phyloP scores from a whole-genome alignment of 2,888 invertebrate genomes.

The Polylopha cassiicola region DNA sequence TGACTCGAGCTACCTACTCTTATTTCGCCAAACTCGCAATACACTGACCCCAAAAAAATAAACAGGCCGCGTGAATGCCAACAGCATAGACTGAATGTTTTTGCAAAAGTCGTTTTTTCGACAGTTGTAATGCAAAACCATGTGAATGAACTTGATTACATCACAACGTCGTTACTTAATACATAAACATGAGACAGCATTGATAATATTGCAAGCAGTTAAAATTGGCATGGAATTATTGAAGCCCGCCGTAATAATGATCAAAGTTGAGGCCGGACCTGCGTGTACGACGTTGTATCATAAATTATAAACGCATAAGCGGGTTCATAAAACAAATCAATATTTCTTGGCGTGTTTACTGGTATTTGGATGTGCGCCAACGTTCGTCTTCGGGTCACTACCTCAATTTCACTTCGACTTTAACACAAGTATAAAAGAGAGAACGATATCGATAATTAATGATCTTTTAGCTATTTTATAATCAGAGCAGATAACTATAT shows the following conservation, averaged over 20 bases:
- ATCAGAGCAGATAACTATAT: no score
- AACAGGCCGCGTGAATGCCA: no score
- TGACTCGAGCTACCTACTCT: no score
- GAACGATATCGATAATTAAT: no score
- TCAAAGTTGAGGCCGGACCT: slow-evolving; percentile 7
- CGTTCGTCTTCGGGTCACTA: slow-evolving; percentile 29
- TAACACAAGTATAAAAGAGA: slow-evolving; percentile 14
- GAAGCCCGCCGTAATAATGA: not conserved
- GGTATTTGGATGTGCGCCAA: slow-evolving; percentile 38
- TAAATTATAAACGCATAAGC: slow-evolving; percentile 16
- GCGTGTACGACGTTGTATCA: slow-evolving; percentile 1
- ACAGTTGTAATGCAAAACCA: no score
- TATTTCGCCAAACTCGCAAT: no score
- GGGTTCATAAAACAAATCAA: slow-evolving; percentile 24
- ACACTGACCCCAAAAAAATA: no score
- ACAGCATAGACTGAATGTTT: no score
- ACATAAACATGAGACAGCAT: no score
- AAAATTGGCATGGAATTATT: not conserved
- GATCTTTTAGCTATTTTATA: no score
- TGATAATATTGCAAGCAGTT: not conserved
- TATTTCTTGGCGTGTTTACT: slow-evolving; percentile 26
- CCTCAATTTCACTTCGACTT: slow-evolving; percentile 35
- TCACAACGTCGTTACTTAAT: slow-evolving; percentile 7
- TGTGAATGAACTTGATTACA: slow-evolving; percentile 11
- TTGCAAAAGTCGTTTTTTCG: no score